Conservation (phyloP, 1,140 invertebrate species). For the Plutomurus gul region DNA sequence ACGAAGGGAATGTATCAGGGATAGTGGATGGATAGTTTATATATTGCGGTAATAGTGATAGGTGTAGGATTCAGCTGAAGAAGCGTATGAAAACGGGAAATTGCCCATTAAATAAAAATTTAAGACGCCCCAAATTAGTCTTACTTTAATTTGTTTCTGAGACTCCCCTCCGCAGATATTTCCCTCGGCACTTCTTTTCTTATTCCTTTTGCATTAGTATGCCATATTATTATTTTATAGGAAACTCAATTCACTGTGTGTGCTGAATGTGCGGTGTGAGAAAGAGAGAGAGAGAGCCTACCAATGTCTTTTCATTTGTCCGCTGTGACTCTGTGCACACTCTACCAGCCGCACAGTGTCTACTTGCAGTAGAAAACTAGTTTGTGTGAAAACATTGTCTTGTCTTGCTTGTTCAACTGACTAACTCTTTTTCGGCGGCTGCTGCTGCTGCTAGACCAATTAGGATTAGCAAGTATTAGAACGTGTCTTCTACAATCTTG, state of each 20-base stretch:
- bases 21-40: background rate
- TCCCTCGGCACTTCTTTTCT: slow-evolving; percentile 20
- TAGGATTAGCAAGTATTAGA: slow-evolving; percentile 38
- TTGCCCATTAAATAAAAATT: slow-evolving; percentile 48
- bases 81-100: slow-evolving; percentile 34
- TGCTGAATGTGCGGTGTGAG: no score
- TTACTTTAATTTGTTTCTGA: slow-evolving; percentile 35
- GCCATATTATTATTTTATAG: slow-evolving; percentile 26
- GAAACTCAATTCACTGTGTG: background rate
- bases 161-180: background rate
- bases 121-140: slow-evolving; percentile 44
- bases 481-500: no score
- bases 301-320: no score
- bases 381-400: background rate
- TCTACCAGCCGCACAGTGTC: background rate
- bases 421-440: background rate
- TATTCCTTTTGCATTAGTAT: slow-evolving; percentile 14
- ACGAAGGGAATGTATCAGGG: no score
- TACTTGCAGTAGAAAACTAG: background rate
- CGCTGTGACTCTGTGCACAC: background rate
- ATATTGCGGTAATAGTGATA: background rate
- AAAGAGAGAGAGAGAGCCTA: no score
- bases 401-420: background rate
- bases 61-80: background rate
- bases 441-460: slow-evolving; percentile 22